Evolutionary conservation across 2,113 vertebrate genomes (phyloP), one percentile per base, ranked within the genome.

Genomic region (Paradoxurus hermaphroditus): DNA sequence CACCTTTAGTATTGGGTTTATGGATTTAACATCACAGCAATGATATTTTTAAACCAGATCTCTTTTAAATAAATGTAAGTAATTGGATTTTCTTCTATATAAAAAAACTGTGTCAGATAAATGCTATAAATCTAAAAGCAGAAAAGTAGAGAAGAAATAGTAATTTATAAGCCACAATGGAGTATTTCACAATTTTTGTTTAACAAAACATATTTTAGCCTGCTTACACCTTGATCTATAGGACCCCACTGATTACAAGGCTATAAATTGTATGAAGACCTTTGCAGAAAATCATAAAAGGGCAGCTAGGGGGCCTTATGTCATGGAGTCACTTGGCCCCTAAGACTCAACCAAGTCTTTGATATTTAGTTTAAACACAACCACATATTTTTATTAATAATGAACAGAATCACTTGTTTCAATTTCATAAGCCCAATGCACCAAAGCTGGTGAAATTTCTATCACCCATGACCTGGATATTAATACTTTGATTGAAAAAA

Each of bases 161-260:
- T 97, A 96, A 97, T 96, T 97, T 97, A 97, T 97, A 93, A 39
- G 73, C 56, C 89, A 95, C 21, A 62, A 79, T 92, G 78, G 85
- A 91, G 85, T 85, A 75, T 94, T 97, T 98, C 97, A 97, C 14
- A 46, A 93, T 98, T 98, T 91, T 92, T 96, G 72, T 97, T 98
- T 98, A 98, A 98, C 83, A 86, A 97, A 98, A 98, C 67, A 90
- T 98, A 95, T 94, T 97, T 98, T 97, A 97, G 90, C 27, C 85
- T 98, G 75, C 88, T 98, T 98, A 96, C 77, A 79, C 31, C 46
- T 95, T 93, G 72, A 96, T 96, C 93, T 97, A 95, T 70, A 95
- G 67, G 89, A 97, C 96, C 67, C 93, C 41, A 84, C 97, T 98
- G 96, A 98, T 94, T 97, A 84, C 31, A 77, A 88, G 91, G 21